A percentile compares a stretch with the other conserved stretches of the same genome.
Evolutionary conservation across 1,140 invertebrate genomes (phyloP).

Genomic region (Drosophila ficusphila): DNA sequence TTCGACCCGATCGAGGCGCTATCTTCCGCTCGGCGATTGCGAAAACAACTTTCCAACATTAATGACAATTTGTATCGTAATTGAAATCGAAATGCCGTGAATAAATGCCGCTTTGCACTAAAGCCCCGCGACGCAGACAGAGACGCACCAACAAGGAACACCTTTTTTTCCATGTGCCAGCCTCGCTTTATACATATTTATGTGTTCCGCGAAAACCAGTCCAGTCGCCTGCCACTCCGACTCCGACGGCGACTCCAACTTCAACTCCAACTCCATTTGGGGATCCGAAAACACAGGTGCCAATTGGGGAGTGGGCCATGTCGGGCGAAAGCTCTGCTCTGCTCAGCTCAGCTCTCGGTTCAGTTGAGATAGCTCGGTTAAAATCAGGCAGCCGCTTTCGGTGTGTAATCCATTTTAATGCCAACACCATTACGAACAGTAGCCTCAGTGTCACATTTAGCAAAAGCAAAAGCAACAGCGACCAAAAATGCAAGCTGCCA

Average conservation of each 20-base stretch:
- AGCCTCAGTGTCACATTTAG: constrained; percentile 82
- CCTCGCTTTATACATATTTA: constrained; percentile 1
- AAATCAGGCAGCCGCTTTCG: constrained; percentile 65
- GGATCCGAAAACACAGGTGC: constrained; percentile 33
- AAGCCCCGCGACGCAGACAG: constrained; percentile 43
- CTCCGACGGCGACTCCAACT: neutral
- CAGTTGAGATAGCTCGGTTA: constrained; percentile 35
- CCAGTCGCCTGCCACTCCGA: constrained; percentile 7
- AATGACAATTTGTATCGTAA: constrained; percentile 83
- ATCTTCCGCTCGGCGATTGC: constrained; percentile 43
- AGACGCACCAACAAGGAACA: constrained; percentile 73
- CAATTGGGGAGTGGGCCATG: constrained; percentile 47
- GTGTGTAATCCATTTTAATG: constrained; percentile 82
- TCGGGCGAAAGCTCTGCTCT: constrained; percentile 49
- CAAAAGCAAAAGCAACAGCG: constrained; percentile 46
- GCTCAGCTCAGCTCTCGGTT: constrained; percentile 45
- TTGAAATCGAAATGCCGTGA: constrained; percentile 83
- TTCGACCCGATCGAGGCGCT: constrained; percentile 1
- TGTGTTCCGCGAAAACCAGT: constrained; percentile 46
- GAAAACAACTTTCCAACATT: constrained; percentile 82
- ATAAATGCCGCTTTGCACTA: constrained; percentile 83
- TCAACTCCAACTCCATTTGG: constrained; percentile 2
- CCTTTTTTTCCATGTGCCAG: constrained; percentile 47
- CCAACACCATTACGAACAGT: constrained; percentile 83
- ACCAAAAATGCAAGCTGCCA: constrained; percentile 59